Percentiles rank a stretch among this genome's conserved stretches.
Evolutionary conservation across 2,888 invertebrate genomes (phyloP).

Genomic region (Cheilosia variabilis): DNA sequence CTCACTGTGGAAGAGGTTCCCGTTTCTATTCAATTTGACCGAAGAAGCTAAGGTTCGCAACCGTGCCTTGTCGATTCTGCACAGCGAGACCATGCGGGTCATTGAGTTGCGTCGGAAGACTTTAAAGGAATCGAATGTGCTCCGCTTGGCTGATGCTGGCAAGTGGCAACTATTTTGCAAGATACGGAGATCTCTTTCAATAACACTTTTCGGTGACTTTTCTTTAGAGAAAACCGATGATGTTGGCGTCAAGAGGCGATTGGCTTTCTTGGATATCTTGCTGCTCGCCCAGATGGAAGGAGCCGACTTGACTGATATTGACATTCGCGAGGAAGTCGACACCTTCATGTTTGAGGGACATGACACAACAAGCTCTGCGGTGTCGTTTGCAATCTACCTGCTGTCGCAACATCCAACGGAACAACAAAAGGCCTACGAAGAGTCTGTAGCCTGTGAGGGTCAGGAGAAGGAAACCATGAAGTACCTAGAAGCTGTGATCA

Average conservation of each 20-base stretch:
- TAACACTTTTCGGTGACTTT: neutral
- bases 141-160: conserved; percentile 75
- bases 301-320: conserved; percentile 83
- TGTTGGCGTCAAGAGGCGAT: conserved; percentile 81
- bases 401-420: conserved; percentile 84
- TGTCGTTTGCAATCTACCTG: conserved; percentile 85
- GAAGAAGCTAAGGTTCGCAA: conserved; percentile 76
- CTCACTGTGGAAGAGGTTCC: conserved; percentile 81
- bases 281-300: conserved; percentile 84
- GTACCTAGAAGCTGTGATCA: conserved; percentile 86
- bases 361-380: conserved; percentile 85
- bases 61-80: conserved; percentile 78
- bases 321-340: conserved; percentile 85
- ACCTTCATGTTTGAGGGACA: conserved; percentile 87
- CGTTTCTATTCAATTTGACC: conserved; percentile 77
- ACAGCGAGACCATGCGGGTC: conserved; percentile 81
- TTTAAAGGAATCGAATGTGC: conserved; percentile 77
- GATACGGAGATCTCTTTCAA: neutral
- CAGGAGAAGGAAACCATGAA: conserved; percentile 82
- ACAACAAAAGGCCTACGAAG: conserved; percentile 84
- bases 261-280: conserved; percentile 84
- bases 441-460: conserved; percentile 82
- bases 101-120: conserved; percentile 79
- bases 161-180: conserved; percentile 6
- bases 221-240: conserved; percentile 74